Base-by-base conservation (phyloP, 2,797 vertebrate species). In the Heterohyrax brucei region DNA sequence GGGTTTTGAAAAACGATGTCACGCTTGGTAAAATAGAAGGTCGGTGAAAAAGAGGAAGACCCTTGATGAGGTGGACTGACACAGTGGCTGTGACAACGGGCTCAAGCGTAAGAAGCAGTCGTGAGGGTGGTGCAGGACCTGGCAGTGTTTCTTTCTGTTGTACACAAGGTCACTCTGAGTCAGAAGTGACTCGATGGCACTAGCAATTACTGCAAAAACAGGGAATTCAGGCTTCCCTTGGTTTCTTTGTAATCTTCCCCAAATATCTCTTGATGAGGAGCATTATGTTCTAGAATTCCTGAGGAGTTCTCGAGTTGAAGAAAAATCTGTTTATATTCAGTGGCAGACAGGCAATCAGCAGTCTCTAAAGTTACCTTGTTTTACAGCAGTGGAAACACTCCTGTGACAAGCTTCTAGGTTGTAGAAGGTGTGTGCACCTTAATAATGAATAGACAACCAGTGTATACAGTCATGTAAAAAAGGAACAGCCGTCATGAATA, bases 241-340 rank as follows among this genome's bases (percentile, higher is more conserved):
- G 62, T 72, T n/a, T 95, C 18, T 85, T 73, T 48, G 24, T 85
- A 73, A n/a, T 89, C 62, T 82, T 62, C 73, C 64, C 56, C 59
- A 16, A 93, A 89, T 28, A 26, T 59, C 61, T 95, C 56, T 50
- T 59, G 81, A 79, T 62, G 26, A 30, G 46, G 81, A 73, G 85
- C 10, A 5, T 53, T 66, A 84, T n/a, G 24, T 82, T 92, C 76
- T 70, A 59, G 78, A 78, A 62, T 87, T 79, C 76, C 75, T 46
- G 12, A 62, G 53, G 87, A 64, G 21, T 59, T 89, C 44, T 93
- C 33, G 30, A 86, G 62, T 62, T 90, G 79, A 80, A 80, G 83
- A 72, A 80, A 91, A 89, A 73, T 61, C n/a, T 88, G 21, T 62
- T 82, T 91, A 83, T 9, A 53, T 22, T 59, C 81, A 30, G 1